Conservation (phyloP, 2,113 vertebrate species). For the Lasiurus borealis region DNA sequence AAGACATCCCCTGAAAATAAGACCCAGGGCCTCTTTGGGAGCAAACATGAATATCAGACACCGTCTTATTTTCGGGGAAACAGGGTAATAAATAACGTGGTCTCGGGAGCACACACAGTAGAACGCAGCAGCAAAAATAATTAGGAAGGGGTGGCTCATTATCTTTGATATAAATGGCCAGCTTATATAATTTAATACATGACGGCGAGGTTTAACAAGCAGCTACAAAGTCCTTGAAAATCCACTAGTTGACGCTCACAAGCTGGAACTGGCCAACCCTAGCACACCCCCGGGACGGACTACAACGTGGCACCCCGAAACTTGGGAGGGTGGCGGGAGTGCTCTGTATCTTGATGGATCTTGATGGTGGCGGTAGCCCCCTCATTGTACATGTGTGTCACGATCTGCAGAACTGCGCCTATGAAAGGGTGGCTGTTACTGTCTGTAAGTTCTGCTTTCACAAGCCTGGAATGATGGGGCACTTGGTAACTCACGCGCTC, state of each 20-base stretch:
- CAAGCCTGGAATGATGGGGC: not conserved
- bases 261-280: not conserved
- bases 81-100: too few relatives aligned
- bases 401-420: not conserved
- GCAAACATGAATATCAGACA: too few relatives aligned
- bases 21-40: too few relatives aligned
- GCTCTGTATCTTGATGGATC: not conserved
- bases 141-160: not conserved
- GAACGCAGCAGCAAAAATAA: not conserved
- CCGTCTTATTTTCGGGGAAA: too few relatives aligned
- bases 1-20: too few relatives aligned
- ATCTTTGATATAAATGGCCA: not conserved
- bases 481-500: not conserved
- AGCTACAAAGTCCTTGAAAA: not conserved
- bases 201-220: not conserved
- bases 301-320: not conserved
- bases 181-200: not conserved
- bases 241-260: not conserved
- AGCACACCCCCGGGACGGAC: not conserved
- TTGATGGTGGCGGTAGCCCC: not conserved
- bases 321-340: not conserved
- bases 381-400: not conserved
- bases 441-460: not conserved
- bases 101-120: not conserved
- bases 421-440: not conserved